These are phyloP conservation scores for Calephelis nemesis DNA, from an alignment of 1,140 invertebrate genomes.

Conservation along the genomic window DNA sequence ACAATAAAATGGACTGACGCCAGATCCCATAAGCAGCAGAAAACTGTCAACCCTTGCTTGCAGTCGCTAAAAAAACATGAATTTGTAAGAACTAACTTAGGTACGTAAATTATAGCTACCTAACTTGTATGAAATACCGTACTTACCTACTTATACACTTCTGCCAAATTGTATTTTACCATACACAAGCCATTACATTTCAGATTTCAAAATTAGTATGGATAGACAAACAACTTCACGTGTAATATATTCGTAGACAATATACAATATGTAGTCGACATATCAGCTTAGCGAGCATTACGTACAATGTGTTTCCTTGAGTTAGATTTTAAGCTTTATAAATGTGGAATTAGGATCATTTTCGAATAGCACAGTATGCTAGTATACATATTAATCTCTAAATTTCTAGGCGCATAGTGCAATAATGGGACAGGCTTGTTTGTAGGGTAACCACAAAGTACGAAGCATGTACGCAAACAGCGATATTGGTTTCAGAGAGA, in stretches of 20 bases:
- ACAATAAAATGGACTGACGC: no score
- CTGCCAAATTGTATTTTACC: no score
- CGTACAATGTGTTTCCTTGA: not conserved
- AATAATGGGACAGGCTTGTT: constrained; percentile 58
- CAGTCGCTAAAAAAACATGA: no score
- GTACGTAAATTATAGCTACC: no score
- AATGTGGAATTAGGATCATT: not conserved
- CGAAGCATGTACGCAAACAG: constrained; percentile 60
- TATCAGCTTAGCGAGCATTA: constrained; percentile 18
- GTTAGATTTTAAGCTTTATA: not conserved
- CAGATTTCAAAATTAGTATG: not conserved
- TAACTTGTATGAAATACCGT: no score
- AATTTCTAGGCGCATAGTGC: constrained; percentile 48
- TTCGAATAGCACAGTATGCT: not conserved
- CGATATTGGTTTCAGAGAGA: constrained; percentile 57
- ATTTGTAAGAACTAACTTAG: no score
- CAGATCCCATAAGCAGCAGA: no score
- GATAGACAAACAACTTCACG: not conserved
- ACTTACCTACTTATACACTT: no score
- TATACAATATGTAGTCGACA: constrained; percentile 6
- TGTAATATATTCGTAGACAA: constrained; percentile 2
- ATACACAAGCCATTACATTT: not conserved
- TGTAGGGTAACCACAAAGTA: constrained; percentile 53
- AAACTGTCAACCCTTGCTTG: no score
- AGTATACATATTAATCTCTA: constrained; percentile 46